Base-by-base conservation (phyloP, 2,113 vertebrate genomes). In the Gymnarchus niloticus region DNA sequence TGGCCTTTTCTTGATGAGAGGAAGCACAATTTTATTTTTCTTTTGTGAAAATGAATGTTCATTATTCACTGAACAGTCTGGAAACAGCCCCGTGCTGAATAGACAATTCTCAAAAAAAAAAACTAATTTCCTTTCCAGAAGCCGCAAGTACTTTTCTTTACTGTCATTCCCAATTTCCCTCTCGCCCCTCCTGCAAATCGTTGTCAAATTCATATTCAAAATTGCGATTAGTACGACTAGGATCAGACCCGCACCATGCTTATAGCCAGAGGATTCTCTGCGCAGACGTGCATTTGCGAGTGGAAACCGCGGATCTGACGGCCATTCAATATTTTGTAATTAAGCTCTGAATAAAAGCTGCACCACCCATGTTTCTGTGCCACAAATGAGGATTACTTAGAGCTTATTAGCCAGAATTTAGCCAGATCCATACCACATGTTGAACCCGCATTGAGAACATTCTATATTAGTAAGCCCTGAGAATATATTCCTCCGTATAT, bases 391-490 rank as follows among this genome's bases (percentile, higher is more conserved):
- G 80, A 82, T 33, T 54, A 6, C 37, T 54, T 82, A 51, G 80
- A 28, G 10, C 23, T 82, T 82, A 82, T 82, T 82, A 82, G 80
- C 49, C 80, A 56, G 51, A 82, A 51, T 54, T 82, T 82, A 82
- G 14, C 17, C 48, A 82, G 48, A 81, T 33, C 80, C 25, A 28
- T 23, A 54, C n/a, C 25, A 17, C 44, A 52, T 28, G 80, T 48
- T 51, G 17, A 37, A 82, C 37, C 51, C 6, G 44, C 51, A 33
- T 56, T 54, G 14, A 54, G 28, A 25, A 81, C 46, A 54, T 82
- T 19, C 25, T 82, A n/a, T 17, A 51, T 17, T 9, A 19, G 17
- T 51, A 56, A 54, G 51, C 51, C 3, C 80, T 51, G 28, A 17
- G 51, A 28, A 33, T 81, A n/a, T 25, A 25, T 54, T 33, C 12